Evolutionary conservation across 1,140 invertebrate species (phyloP).

Genomic region (Pseudomyrmex concolor): DNA sequence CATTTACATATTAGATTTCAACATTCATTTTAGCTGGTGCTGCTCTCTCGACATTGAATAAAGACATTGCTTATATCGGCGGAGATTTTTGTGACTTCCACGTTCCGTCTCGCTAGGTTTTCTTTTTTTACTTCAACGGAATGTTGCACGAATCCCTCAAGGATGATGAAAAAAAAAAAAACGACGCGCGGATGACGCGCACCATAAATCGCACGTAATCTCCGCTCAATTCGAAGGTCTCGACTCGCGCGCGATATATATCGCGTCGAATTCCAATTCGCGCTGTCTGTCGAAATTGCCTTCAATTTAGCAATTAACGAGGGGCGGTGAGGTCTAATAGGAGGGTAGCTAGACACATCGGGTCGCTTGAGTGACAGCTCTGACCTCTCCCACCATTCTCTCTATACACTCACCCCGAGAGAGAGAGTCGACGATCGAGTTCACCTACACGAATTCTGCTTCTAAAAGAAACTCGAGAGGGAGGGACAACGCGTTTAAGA

Average conservation of each 20-base stretch:
- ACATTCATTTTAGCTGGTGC: background rate
- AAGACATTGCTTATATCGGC: background rate
- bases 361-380: slow-evolving; percentile 83
- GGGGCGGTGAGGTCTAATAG: slow-evolving; percentile 81
- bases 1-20: background rate
- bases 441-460: slow-evolving; percentile 64
- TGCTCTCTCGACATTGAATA: no score
- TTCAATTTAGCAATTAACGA: slow-evolving; percentile 85
- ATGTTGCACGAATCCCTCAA: slow-evolving; percentile 43
- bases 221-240: slow-evolving; percentile 67
- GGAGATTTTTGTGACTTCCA: slow-evolving; percentile 28
- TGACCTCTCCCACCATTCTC: slow-evolving; percentile 81
- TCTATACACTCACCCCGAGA: slow-evolving; percentile 69
- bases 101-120: background rate
- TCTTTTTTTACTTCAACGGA: background rate
- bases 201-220: slow-evolving; percentile 81
- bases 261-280: slow-evolving; percentile 79
- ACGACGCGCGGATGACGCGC: slow-evolving; percentile 59
- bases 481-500: slow-evolving; percentile 24
- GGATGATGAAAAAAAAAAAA: slow-evolving; percentile 41
- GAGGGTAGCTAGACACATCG: slow-evolving; percentile 83
- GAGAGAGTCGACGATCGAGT: slow-evolving; percentile 70
- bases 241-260: slow-evolving; percentile 70
- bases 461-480: background rate
- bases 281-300: slow-evolving; percentile 81